Evolutionary conservation across 2,113 vertebrate species (phyloP).

Genomic region (Passer montanus): DNA sequence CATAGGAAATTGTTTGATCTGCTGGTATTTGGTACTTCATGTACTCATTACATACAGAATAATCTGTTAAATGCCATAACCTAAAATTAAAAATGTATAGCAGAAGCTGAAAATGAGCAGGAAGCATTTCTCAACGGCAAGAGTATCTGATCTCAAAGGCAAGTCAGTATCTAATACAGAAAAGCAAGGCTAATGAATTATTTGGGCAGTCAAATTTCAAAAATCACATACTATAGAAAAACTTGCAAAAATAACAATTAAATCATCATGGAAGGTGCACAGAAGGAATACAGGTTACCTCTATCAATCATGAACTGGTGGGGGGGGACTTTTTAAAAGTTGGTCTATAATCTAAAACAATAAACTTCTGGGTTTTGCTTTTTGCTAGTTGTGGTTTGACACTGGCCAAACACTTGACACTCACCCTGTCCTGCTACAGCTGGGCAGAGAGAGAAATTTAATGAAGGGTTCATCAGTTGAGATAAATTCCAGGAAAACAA

Average conservation of each 20-base stretch:
- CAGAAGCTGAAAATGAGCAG: not conserved
- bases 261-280: not conserved
- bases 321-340: fast-evolving
- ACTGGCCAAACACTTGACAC: not conserved
- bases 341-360: not conserved
- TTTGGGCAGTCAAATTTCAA: not conserved
- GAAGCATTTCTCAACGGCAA: not conserved
- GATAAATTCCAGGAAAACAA: not conserved
- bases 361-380: not conserved
- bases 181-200: not conserved
- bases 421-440: not conserved
- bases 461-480: not conserved
- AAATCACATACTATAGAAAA: not conserved
- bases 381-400: not conserved
- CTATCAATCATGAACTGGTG: fast-evolving
- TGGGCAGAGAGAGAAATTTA: not conserved
- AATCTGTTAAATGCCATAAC: not conserved
- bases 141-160: not conserved
- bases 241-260: not conserved
- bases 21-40: not conserved
- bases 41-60: not conserved
- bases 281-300: not conserved
- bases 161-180: not conserved
- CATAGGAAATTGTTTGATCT: not conserved
- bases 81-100: not conserved